Percentiles rank a stretch among this genome's conserved stretches.
Evolutionary conservation across 2,888 invertebrate species (phyloP).

Genomic region (Nasonia oneida): DNA sequence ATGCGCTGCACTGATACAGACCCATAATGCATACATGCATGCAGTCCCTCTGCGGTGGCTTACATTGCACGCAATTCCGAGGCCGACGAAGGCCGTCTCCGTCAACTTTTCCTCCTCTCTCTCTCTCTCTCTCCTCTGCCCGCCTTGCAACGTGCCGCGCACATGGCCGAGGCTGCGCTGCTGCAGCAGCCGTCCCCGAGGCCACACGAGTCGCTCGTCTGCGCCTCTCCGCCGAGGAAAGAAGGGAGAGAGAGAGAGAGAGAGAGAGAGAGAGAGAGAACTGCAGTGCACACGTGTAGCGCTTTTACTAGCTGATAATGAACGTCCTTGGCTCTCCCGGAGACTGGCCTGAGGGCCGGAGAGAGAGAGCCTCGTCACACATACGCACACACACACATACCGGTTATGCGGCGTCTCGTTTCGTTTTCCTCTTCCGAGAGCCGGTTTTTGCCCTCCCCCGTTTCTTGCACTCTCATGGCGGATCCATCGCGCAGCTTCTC

Average conservation of each 20-base stretch:
- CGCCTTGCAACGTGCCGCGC: not conserved
- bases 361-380: not conserved
- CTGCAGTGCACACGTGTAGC: not conserved
- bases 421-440: not conserved
- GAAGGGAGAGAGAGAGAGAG: not conserved
- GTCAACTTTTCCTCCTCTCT: not conserved
- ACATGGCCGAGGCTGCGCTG: slow-evolving; percentile 10
- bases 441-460: slow-evolving; percentile 9
- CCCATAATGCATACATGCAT: too few species aligned
- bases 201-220: not conserved
- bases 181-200: not conserved
- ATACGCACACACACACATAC: not conserved
- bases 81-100: not conserved
- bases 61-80: slow-evolving; percentile 14
- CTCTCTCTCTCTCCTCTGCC: not conserved
- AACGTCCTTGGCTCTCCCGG: slow-evolving; percentile 13
- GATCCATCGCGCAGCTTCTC: not conserved
- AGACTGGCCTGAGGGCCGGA: not conserved
- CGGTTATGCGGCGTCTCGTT: not conserved
- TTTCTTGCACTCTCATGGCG: not conserved
- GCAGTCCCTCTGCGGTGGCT: not conserved
- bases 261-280: not conserved
- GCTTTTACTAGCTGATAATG: slow-evolving; percentile 13
- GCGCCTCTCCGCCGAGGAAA: not conserved
- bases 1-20: not conserved